These are phyloP conservation scores for Ceyx melanurus DNA, from an alignment of 2,113 vertebrate genomes.

Conservation along the genomic window DNA sequence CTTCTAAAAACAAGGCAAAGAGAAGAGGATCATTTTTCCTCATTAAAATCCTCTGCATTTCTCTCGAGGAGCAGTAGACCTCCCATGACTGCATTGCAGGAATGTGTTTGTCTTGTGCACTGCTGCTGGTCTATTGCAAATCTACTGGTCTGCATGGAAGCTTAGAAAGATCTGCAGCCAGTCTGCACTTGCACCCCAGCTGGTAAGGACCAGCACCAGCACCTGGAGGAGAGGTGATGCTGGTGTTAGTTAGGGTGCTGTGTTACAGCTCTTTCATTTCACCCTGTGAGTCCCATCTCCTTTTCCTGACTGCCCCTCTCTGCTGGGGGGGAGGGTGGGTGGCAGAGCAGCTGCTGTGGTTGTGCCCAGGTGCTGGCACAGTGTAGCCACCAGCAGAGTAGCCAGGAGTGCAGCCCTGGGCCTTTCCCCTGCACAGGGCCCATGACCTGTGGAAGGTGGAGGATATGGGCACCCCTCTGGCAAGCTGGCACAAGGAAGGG, in stretches of 20 bases:
- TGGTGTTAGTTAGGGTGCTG: too few relatives aligned
- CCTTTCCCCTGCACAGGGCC: not conserved
- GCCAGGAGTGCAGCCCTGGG: rapidly evolving
- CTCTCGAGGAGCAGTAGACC: not conserved
- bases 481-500: not conserved
- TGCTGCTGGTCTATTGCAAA: not conserved
- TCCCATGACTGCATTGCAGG: not conserved
- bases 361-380: too few relatives aligned
- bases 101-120: not conserved
- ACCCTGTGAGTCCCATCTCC: too few relatives aligned
- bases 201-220: not conserved
- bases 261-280: too few relatives aligned
- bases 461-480: not conserved
- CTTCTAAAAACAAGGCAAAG: not conserved
- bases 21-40: not conserved
- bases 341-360: too few relatives aligned
- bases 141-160: not conserved
- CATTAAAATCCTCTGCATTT: not conserved
- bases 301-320: too few relatives aligned
- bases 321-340: too few relatives aligned
- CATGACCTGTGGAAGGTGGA: rapidly evolving
- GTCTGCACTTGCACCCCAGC: not conserved
- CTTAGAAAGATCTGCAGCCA: not conserved
- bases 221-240: not conserved
- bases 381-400: not conserved